Base-by-base conservation (phyloP, 2,113 vertebrate species). In the Platysteira castanea region DNA sequence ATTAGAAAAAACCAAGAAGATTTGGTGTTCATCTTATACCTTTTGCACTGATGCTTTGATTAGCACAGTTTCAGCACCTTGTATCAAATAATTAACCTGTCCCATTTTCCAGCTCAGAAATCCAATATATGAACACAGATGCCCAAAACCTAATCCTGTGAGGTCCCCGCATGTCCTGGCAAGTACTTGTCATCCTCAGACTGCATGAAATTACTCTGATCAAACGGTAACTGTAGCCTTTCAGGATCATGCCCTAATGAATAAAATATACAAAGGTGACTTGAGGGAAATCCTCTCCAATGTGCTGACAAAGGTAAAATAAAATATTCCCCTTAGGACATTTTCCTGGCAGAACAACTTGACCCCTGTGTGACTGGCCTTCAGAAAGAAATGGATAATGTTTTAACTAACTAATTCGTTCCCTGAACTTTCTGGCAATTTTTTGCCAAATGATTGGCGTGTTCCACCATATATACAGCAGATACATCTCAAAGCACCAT, bases 271-370 rank as follows among this genome's bases (percentile, higher is more conserved):
- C 88, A 97, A 70, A 91, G 63, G 64, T 87, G 80, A 76, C 87
- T 96, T 61, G 59, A 83, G 77, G 41, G 77, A 92, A 95, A 89
- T 71, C 31, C 57, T 79, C 49, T 90, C 49, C 78, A 57, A 21
- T 69, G 41, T 91, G 93, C 88, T 95, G 91, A 96, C 81, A 87
- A 70, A 84, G 69, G 44, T 83, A 90, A 93, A 94, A 89, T 83
- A 93, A 88, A 95, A 92, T 92, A 92, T 93, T 92, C 78, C 71
- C 84, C 77, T 68, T 84, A 79, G 85, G 82, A 86, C 56, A 26
- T 87, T 93, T 96, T 96, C 64, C 90, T 94, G 90, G 90, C 95
- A 96, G 88, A 93, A 84, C 71, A 96, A 39, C 37, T 69, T 93
- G 93, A 94, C 83, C 77, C 74, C 46, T 63, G 26, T 82, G 83